Evolutionary conservation across 2,113 vertebrate species (phyloP).

Genomic region (Ahaetulla prasina): DNA sequence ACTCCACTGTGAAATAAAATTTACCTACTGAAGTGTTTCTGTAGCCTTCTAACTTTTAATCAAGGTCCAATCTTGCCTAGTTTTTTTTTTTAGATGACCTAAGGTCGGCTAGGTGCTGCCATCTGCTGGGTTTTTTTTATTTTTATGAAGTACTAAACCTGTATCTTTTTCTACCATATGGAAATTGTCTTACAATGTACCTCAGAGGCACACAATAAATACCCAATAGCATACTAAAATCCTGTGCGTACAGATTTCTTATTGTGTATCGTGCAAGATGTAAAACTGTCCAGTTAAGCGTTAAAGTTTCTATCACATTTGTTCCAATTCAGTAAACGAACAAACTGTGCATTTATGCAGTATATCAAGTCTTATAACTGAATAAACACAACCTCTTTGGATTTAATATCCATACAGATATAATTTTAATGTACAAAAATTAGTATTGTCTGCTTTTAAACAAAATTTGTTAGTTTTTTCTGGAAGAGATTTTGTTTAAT

Average conservation of each 20-base stretch:
- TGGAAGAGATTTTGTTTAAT: conserved; percentile 11
- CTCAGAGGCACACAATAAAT: not conserved
- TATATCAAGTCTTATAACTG: not conserved
- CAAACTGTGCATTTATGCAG: not conserved
- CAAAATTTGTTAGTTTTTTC: not conserved
- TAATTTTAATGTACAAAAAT: not conserved
- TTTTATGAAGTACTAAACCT: not conserved
- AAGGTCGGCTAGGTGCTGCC: not conserved
- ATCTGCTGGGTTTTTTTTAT: not conserved
- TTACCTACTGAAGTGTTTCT: not conserved
- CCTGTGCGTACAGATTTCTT: not conserved
- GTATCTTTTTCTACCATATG: not conserved
- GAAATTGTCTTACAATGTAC: not conserved
- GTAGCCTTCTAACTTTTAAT: not conserved
- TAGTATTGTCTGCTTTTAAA: not conserved
- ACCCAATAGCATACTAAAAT: not conserved
- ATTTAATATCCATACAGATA: not conserved
- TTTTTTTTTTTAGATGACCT: not conserved
- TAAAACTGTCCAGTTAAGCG: not conserved
- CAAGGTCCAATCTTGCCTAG: not conserved
- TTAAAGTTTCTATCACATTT: conserved; percentile 1
- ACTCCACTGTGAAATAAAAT: not conserved
- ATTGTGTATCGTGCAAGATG: not conserved
- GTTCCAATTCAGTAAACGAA: conserved; percentile 15
- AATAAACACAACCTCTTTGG: conserved; percentile 8